phyloP scores from a whole-genome alignment of 2,888 invertebrate genomes.

The Ceriagrion tenellum region DNA sequence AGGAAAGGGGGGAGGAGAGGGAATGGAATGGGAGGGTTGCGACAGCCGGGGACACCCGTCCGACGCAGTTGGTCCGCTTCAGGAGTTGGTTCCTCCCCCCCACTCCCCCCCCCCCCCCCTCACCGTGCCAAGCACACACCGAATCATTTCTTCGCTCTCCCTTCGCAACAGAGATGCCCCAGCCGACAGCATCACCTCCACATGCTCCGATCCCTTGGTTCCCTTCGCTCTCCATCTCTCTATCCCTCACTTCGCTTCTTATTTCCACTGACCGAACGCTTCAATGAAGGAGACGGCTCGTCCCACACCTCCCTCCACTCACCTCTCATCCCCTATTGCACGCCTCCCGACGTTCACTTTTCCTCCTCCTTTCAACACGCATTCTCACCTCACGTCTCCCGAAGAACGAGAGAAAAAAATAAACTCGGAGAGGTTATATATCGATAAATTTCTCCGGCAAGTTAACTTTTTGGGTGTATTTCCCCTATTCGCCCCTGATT shows the following conservation, averaged over 20 bases:
- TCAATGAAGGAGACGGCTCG: neutral
- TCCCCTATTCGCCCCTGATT: neutral
- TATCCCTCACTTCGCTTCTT: too few species aligned
- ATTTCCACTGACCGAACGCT: neutral
- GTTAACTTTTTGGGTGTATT: neutral
- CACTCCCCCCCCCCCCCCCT: neutral
- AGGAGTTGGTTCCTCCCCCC: neutral
- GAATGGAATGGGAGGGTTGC: neutral
- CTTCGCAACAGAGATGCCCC: neutral
- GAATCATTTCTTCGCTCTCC: neutral
- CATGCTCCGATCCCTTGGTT: neutral
- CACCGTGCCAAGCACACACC: neutral
- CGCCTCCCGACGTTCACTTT: neutral
- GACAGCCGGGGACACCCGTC: constrained; percentile 33
- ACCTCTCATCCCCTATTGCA: neutral
- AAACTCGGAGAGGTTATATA: too few species aligned
- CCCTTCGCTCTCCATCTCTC: neutral
- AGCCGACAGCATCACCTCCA: neutral
- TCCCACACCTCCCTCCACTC: neutral
- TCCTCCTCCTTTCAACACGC: neutral
- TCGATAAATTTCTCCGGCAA: too few species aligned
- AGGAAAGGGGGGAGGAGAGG: neutral
- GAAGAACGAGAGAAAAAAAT: too few species aligned
- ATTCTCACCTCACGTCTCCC: too few species aligned
- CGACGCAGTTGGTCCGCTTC: constrained; percentile 14